phyloP scores from a whole-genome alignment of 2,888 invertebrate species.

The Saturnia japonica region DNA sequence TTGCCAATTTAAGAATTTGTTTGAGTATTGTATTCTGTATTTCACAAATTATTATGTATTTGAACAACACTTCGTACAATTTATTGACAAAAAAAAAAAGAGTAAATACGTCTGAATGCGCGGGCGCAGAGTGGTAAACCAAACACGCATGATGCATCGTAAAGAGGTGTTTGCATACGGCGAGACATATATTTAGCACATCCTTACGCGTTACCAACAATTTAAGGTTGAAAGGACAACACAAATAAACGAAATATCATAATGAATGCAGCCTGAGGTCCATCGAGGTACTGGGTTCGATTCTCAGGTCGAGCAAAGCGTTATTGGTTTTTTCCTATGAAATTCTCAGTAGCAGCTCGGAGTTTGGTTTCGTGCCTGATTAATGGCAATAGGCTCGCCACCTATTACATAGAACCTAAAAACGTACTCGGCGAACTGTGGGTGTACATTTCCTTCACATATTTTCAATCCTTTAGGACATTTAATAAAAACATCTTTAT shows the following conservation, averaged over 20 bases:
- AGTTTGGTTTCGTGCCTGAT: no score
- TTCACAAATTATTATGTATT: neutral
- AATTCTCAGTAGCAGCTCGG: no score
- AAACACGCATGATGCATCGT: constrained; percentile 15
- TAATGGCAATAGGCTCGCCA: no score
- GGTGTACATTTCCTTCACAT: no score
- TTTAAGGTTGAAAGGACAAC: neutral
- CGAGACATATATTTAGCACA: constrained; percentile 13
- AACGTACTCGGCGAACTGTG: no score
- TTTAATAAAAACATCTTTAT: no score
- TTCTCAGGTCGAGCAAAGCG: no score
- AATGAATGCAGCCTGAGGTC: no score
- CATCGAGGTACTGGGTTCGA: no score
- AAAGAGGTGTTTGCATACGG: constrained; percentile 9
- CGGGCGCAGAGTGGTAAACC: neutral
- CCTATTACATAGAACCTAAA: no score
- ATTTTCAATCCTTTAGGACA: no score
- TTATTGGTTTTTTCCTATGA: no score
- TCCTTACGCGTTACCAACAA: constrained; percentile 2
- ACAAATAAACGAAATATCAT: neutral
- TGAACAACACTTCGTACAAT: neutral
- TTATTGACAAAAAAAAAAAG: neutral
- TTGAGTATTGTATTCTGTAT: neutral
- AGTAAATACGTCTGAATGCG: neutral
- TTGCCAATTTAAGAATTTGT: neutral